Evolutionary conservation across 1,140 invertebrate genomes (phyloP).

Genomic region (Trachymyrmex cornetzi): DNA sequence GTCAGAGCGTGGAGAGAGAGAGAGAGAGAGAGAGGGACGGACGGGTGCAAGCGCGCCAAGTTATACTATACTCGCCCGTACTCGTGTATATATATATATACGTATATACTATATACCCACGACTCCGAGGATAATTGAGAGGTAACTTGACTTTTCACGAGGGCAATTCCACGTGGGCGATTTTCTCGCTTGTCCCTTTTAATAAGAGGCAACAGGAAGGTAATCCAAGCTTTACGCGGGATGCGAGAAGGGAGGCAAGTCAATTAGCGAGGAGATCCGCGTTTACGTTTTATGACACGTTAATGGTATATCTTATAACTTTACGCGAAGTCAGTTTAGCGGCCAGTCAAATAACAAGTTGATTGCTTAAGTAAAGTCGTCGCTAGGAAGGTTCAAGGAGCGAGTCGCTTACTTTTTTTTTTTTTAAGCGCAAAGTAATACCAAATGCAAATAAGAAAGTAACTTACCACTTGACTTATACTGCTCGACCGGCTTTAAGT

Average conservation of each 20-base stretch:
- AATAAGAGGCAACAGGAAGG: constrained; percentile 26
- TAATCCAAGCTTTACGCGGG: constrained; percentile 36
- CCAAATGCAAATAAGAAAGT: constrained; percentile 41
- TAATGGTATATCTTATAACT: constrained; percentile 50
- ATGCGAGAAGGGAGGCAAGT: constrained; percentile 14
- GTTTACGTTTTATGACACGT: constrained; percentile 50
- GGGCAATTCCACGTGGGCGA: constrained; percentile 24
- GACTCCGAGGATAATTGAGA: constrained; percentile 17
- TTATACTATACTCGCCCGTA: neutral
- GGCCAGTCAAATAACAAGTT: constrained; percentile 47
- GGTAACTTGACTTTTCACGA: constrained; percentile 35
- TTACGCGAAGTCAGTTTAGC: constrained; percentile 38
- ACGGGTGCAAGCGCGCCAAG: constrained; percentile 20
- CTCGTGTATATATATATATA: too few species aligned
- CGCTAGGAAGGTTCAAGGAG: constrained; percentile 22
- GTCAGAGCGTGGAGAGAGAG: neutral
- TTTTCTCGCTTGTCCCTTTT: constrained; percentile 40
- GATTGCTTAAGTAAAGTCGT: constrained; percentile 26
- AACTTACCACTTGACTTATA: constrained; percentile 19
- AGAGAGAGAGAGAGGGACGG: neutral
- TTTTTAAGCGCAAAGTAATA: constrained; percentile 42
- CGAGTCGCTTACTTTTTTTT: constrained; percentile 7
- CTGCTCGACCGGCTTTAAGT: constrained; percentile 3
- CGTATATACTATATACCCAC: neutral
- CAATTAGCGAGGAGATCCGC: constrained; percentile 46